Percentiles rank a stretch among this genome's conserved stretches.
Conservation (phyloP, 2,888 invertebrate species). For the Leptinotarsa juncta region DNA sequence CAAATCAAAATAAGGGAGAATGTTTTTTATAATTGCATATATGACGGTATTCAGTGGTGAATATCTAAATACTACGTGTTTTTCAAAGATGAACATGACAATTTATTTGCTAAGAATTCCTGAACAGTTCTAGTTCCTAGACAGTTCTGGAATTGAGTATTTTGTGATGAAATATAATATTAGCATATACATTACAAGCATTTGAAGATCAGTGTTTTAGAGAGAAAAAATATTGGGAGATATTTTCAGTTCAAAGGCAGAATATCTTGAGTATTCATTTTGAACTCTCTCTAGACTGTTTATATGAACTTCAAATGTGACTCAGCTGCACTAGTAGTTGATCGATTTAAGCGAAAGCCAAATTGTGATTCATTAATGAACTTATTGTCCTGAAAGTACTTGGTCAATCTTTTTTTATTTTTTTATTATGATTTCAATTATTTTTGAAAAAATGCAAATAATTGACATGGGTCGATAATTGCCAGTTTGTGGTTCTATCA, state of each 20-base stretch:
- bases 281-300: not conserved
- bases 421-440: no score
- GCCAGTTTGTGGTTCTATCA: no score
- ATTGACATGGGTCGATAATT: no score
- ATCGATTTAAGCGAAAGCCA: no score
- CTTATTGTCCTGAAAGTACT: no score
- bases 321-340: no score
- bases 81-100: not conserved
- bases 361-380: no score
- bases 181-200: not conserved
- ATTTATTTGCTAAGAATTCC: not conserved
- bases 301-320: not conserved
- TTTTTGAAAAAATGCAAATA: no score
- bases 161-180: slow-evolving; percentile 1
- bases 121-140: not conserved
- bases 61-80: not conserved
- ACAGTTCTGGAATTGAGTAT: not conserved
- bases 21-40: not conserved
- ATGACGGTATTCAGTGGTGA: not conserved
- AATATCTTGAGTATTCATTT: not conserved
- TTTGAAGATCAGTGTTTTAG: not conserved
- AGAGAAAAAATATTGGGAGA: not conserved
- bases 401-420: no score
- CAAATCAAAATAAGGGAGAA: not conserved
- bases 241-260: not conserved